Evolutionary conservation across 1,140 invertebrate species (phyloP).

Genomic region (Ostrea edulis): DNA sequence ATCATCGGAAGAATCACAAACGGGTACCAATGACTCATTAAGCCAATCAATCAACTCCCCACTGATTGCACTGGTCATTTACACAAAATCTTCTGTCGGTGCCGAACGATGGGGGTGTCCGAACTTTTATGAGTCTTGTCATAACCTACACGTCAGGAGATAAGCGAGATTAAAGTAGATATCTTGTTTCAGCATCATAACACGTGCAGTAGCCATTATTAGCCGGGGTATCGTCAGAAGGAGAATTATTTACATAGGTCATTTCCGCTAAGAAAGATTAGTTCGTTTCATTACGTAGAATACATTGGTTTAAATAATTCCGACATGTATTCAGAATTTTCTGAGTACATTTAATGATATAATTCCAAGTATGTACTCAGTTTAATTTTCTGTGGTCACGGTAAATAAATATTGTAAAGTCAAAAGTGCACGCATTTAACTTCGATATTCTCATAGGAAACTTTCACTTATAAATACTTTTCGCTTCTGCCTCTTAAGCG

Average conservation of each 20-base stretch:
- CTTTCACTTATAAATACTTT: neutral
- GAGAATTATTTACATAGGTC: neutral
- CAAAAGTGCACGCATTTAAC: neutral
- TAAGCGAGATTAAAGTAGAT: slow-evolving; percentile 17
- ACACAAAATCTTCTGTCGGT: slow-evolving; percentile 8
- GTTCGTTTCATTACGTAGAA: neutral
- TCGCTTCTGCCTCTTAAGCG: neutral
- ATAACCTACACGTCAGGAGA: slow-evolving; percentile 13
- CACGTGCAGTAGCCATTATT: neutral
- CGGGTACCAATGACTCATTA: slow-evolving; percentile 17
- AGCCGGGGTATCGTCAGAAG: neutral
- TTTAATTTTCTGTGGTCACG: neutral
- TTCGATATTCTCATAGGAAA: neutral
- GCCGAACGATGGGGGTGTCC: neutral
- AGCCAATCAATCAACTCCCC: neutral
- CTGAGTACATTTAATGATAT: neutral
- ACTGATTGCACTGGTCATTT: slow-evolving; percentile 30
- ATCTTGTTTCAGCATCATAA: slow-evolving; percentile 21
- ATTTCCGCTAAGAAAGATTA: slow-evolving; percentile 28
- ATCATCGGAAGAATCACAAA: neutral
- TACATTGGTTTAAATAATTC: neutral
- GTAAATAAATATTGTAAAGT: neutral
- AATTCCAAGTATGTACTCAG: neutral
- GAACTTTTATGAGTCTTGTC: slow-evolving; percentile 28
- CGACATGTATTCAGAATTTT: neutral